A percentile compares a stretch with the other conserved stretches of the same genome.
These are phyloP conservation scores for Scomber colias DNA, from an alignment of 2,113 vertebrate genomes.

Conservation along the genomic window DNA sequence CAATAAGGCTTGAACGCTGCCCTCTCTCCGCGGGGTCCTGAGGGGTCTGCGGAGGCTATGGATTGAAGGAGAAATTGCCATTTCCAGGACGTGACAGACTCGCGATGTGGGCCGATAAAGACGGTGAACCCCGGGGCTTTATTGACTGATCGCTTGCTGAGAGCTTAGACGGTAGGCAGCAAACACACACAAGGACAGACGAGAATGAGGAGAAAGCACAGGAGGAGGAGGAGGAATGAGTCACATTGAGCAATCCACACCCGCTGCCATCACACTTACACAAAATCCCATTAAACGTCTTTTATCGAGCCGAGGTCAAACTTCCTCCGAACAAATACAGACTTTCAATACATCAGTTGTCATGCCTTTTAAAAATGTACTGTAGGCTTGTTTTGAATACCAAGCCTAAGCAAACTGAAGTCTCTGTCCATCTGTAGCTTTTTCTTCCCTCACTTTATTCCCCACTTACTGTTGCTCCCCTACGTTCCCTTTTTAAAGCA, in stretches of 20 bases:
- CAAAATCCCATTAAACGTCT: constrained; percentile 52
- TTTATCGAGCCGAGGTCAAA: constrained; percentile 48
- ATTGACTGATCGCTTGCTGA: constrained; percentile 46
- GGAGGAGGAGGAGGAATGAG: constrained; percentile 39
- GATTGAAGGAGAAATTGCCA: constrained; percentile 51
- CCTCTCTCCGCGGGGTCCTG: constrained; percentile 17
- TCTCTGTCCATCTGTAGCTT: constrained; percentile 29
- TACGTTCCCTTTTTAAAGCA: constrained; percentile 55
- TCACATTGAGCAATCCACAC: constrained; percentile 39
- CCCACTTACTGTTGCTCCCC: constrained; percentile 44
- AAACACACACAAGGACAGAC: constrained; percentile 41
- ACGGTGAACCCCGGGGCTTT: constrained; percentile 26
- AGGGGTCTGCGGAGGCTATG: constrained; percentile 36
- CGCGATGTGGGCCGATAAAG: background rate
- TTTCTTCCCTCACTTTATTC: constrained; percentile 50
- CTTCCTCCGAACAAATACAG: constrained; percentile 43
- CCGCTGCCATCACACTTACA: background rate
- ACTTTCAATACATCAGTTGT: constrained; percentile 29
- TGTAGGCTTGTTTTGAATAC: constrained; percentile 26
- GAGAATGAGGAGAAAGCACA: constrained; percentile 12
- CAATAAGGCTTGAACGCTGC: constrained; percentile 23
- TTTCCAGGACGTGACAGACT: constrained; percentile 53
- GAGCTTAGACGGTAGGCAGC: constrained; percentile 36
- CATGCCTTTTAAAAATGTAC: constrained; percentile 32
- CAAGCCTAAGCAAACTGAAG: background rate